Base-by-base conservation (phyloP, 2,113 vertebrate genomes). In the Drymodes brunneopygia region DNA sequence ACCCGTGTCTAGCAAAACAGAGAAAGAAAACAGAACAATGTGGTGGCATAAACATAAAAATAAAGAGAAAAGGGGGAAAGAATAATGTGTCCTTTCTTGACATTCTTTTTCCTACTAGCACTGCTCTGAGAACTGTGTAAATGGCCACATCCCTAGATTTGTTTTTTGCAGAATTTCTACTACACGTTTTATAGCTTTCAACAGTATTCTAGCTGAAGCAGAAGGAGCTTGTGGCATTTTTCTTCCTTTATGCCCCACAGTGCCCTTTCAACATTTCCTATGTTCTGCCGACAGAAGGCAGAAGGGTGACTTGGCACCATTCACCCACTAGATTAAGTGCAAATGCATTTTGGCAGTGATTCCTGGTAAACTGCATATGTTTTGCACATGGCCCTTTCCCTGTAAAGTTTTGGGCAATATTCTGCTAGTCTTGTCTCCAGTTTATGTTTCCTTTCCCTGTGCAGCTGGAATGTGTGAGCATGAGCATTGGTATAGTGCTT, bases 341-440 rank as follows among this genome's bases (percentile, higher is more conserved):
- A 89, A 93, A 86, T 57, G 19, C 33, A 13, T 93, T 81, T 86
- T 94, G 96, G 85, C 88, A 95, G 40, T 17, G 62, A 85, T 65
- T 60, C 56, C 31, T 51, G 35, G 40, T 81, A 75, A 94, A 81
- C 57, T 81, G 61, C 61, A 12, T 82, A 61, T 88, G 70, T 48
- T 93, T 84, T 90, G 61, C 71, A 80, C 44, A 14, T 80, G 54
- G 50, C 18, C 27, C 16, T 20, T 88, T 90, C 53, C 21, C 53
- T 92, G 45, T 45, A 50, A 95, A 82, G 50, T 88, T 93, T 79
- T 57, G 65, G 42, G 51, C 73, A 75, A 75, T 72, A 91, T 79
- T 87, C 48, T 61, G 24, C 23, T 35, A 58, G 23, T 71, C 86
- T 78, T 84, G 54, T 75, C 60, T 67, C 56, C 73, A 10, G 0